Evolutionary conservation across 2,113 vertebrate species (phyloP), one percentile per base, ranked within the genome.

Genomic region (Silurus glanis): DNA sequence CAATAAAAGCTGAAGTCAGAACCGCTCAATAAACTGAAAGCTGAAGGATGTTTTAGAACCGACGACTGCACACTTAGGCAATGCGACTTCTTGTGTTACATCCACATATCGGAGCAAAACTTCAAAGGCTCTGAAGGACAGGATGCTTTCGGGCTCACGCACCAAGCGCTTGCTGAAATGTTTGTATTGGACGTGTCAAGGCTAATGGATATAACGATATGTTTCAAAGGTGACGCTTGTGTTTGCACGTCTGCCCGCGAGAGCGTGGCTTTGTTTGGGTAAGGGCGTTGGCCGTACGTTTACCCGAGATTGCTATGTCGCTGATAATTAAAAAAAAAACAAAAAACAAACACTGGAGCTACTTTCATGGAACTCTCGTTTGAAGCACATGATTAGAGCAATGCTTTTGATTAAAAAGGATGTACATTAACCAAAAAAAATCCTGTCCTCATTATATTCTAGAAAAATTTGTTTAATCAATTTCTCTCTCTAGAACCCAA

Each of bases 101-200:
- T 37, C 21, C 5, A 19, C 45, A 10, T 58, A 58, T 56, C 61
- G 55, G 76, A 53, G 13, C 80, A 56, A 80, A 58, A 87, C 83
- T 85, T 89, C 83, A 87, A 87, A 89, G 85, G 67, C 82, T 86
- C 45, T 19, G 45, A 69, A 82, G 47, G 75, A 19, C 25, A 37
- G 16, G 71, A 58, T 28, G 59, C 53, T 51, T 79, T 14, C 28
- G 3, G 14, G 61, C 55, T 67, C 72, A 53, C 76, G 37, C 53
- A 45, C 9, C 78, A 21, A 17, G 7, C 56, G 6, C 78, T 59
- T 28, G 59, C 83, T 72, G 87, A 82, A 61, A 80, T 47, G 14
- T 16, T 25, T 51, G 53, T 72, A 86, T 83, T 80, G 13, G 85
- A 25, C 67, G 13, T 76, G 88, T 76, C 28, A 45, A 51, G 51